Base-by-base conservation (phyloP, 1,140 invertebrate genomes). In the Spodoptera frugiperda region DNA sequence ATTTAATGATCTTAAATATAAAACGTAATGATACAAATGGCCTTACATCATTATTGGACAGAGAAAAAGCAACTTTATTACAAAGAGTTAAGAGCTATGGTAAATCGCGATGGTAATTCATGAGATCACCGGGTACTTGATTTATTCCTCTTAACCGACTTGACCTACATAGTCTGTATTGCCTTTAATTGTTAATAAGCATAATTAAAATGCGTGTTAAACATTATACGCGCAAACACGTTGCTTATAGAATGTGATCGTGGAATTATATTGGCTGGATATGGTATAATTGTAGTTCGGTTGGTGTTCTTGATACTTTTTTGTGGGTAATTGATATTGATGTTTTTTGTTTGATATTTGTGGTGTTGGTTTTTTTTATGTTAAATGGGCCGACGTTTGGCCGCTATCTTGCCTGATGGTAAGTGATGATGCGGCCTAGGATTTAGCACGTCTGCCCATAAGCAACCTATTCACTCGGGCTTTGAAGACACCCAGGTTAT, bases 181-280 rank as follows among this genome's bases (percentile, higher is more conserved):
- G 91, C 89, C 88, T 91, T 91, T 92, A 92, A 93, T 93, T 93
- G 91, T 92, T 93, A 92, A 93, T 93, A 92, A 91, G 91, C 86
- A 91, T 93, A 91, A 92, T 93, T 93, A 93, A 92, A 92, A 92
- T 90, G 90, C 90, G 89, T 88, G 86, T 89, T 85, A 91, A 91
- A 89, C 83, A 87, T 86, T 77, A 78, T 79, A 78, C 76, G 72
- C 44, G 30, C 53, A 19, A 57, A 39, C 53, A 48, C 54, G 53
- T 15, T 70, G 48, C 14, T 65, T 48, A 46, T 21, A 65, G 61
- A 65, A 65, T 65, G 68, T 71, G 68, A 55, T 71, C 48, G 30
- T 15, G 48, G 33, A 71, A 6, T 55, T 53, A 55, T 55, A 39
- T 55, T 71, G 10, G 30, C 51, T 55, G 46, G 65, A 51, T 68